These are phyloP conservation scores for Xenentodon cancila DNA, from an alignment of 2,797 vertebrate species.

Conservation along the genomic window DNA sequence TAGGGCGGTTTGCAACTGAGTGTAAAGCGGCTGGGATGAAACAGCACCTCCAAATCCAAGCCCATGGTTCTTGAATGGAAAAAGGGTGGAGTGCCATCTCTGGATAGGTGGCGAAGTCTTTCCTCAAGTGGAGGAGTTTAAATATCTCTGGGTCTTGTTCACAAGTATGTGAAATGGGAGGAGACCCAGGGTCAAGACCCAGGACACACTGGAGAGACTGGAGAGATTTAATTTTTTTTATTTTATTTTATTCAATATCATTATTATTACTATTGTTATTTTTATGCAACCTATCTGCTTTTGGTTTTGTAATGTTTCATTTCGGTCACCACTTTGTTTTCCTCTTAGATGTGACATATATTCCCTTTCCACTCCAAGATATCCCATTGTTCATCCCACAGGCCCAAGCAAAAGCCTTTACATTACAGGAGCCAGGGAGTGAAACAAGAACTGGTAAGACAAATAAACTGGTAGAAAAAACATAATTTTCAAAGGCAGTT, in stretches of 20 bases:
- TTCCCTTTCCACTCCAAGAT: constrained; percentile 83
- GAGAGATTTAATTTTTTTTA: too few species aligned
- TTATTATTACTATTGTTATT: background rate
- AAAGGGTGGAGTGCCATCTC: too few species aligned
- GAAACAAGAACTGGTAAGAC: constrained; percentile 88
- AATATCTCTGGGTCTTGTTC: too few species aligned
- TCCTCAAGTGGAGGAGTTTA: too few species aligned
- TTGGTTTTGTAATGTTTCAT: constrained; percentile 7
- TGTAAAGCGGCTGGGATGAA: too few species aligned
- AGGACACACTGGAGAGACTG: too few species aligned
- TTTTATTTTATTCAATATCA: background rate
- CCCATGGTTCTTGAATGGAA: too few species aligned
- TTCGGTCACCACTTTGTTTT: constrained; percentile 20
- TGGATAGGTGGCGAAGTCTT: too few species aligned
- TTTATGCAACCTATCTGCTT: background rate
- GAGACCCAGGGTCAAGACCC: too few species aligned
- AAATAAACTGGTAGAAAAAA: background rate
- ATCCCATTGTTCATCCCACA: constrained; percentile 81
- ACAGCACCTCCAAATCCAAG: too few species aligned
- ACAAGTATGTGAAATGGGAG: too few species aligned
- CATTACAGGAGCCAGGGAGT: constrained; percentile 49
- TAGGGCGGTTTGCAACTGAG: too few species aligned
- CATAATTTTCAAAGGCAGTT: background rate
- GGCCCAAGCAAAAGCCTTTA: constrained; percentile 70
- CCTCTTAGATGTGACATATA: constrained; percentile 82